Percentiles rank a stretch among this genome's conserved stretches.
Evolutionary conservation across 2,113 vertebrate species (phyloP).

Genomic region (Piaya cayana): DNA sequence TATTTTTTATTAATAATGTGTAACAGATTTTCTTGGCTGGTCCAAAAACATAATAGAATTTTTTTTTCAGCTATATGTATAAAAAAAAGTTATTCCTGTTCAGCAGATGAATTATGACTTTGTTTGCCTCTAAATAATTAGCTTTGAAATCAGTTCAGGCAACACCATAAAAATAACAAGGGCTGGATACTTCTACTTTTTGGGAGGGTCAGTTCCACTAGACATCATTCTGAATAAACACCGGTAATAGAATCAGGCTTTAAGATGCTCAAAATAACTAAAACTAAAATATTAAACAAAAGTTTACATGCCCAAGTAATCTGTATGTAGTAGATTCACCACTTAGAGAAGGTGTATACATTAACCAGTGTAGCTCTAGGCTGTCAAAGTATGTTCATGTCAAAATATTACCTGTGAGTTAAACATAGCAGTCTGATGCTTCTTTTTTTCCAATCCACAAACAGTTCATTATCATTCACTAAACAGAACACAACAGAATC

Average conservation of each 20-base stretch:
- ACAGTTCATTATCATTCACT: neutral
- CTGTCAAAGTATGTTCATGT: neutral
- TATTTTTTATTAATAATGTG: constrained; percentile 16
- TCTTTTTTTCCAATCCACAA: neutral
- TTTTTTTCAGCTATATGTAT: constrained; percentile 16
- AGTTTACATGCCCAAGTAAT: neutral
- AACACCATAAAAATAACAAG: constrained; percentile 4
- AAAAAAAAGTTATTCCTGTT: neutral
- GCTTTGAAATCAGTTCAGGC: neutral
- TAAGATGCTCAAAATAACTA: neutral
- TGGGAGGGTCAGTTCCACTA: neutral
- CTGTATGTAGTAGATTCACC: neutral
- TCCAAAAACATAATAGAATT: constrained; percentile 11
- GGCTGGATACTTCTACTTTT: neutral
- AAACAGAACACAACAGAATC: neutral
- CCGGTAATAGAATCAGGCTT: neutral
- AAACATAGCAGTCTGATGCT: neutral
- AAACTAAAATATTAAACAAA: neutral
- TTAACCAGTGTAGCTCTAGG: neutral
- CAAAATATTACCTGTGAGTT: neutral
- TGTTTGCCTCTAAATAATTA: constrained; percentile 20
- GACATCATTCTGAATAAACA: neutral
- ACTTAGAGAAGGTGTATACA: neutral
- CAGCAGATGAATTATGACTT: constrained; percentile 13
- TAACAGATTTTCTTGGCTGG: constrained; percentile 12